A percentile compares a stretch with the other conserved stretches of the same genome.
phyloP scores from a whole-genome alignment of 92 coral and sea anemone species.

The Heteractis magnifica region DNA sequence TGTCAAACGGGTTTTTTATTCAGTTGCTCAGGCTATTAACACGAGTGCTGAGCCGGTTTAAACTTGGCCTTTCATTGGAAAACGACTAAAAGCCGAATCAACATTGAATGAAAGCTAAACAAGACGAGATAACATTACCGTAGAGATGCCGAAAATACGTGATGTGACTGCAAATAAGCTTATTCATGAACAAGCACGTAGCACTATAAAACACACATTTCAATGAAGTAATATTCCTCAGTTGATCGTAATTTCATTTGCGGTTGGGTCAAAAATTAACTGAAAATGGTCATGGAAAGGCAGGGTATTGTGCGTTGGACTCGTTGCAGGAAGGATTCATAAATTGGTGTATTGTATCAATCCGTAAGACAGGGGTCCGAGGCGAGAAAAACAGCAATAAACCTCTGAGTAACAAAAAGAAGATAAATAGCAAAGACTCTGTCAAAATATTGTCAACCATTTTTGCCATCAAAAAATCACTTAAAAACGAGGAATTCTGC shows the following conservation, averaged over 20 bases:
- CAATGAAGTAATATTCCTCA: neutral
- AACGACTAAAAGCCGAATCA: neutral
- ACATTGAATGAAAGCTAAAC: constrained; percentile 17
- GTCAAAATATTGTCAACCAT: neutral
- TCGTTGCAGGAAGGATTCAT: neutral
- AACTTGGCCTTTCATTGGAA: neutral
- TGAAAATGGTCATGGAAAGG: neutral
- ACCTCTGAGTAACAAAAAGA: neutral
- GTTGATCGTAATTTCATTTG: neutral
- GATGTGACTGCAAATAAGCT: constrained; percentile 25
- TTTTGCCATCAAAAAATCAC: neutral
- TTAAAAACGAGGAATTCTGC: neutral
- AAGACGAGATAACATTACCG: constrained; percentile 17
- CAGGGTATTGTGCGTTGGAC: neutral
- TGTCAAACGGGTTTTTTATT: neutral
- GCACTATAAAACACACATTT: neutral
- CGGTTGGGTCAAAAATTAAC: neutral
- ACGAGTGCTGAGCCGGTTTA: neutral
- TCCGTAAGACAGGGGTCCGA: neutral
- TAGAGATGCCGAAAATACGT: constrained; percentile 13
- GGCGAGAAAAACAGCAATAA: constrained; percentile 10
- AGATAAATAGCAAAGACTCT: constrained; percentile 3
- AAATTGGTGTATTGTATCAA: neutral
- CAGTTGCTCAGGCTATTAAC: neutral
- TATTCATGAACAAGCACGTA: neutral